A percentile compares a stretch with the other conserved stretches of the same genome.
phyloP scores from a whole-genome alignment of 2,797 vertebrate species.

The Limnodromus scolopaceus region DNA sequence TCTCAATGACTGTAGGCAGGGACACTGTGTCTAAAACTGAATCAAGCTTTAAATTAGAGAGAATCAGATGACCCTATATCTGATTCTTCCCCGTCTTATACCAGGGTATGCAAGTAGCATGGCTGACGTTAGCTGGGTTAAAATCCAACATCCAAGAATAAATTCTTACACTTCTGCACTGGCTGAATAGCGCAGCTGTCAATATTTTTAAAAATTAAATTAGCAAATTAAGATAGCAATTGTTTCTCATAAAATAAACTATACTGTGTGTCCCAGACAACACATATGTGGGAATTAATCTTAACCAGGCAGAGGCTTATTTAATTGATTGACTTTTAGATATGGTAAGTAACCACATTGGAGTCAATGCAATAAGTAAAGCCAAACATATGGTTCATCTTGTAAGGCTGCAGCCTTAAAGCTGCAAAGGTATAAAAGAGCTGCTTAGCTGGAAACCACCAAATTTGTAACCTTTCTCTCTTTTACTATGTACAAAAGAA shows the following conservation, averaged over 20 bases:
- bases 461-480: constrained; percentile 7
- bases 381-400: neutral
- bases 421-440: constrained; percentile 5
- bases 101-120: neutral
- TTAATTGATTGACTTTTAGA: constrained; percentile 41
- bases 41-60: neutral
- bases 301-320: constrained; percentile 20
- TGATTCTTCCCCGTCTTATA: neutral
- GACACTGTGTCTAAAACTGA: neutral
- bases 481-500: neutral
- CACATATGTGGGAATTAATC: constrained; percentile 11
- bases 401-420: neutral
- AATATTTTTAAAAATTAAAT: constrained; percentile 33
- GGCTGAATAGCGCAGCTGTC: neutral
- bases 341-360: constrained; percentile 1
- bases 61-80: neutral
- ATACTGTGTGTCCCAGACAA: neutral
- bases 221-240: constrained; percentile 18
- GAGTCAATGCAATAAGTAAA: constrained; percentile 3
- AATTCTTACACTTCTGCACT: neutral
- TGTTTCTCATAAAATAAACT: constrained; percentile 42
- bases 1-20: neutral
- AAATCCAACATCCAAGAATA: neutral
- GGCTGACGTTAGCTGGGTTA: neutral
- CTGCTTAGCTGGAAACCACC: neutral